Evolutionary conservation across 2,797 vertebrate genomes (phyloP).

Genomic region (Lycodopsis pacificus): DNA sequence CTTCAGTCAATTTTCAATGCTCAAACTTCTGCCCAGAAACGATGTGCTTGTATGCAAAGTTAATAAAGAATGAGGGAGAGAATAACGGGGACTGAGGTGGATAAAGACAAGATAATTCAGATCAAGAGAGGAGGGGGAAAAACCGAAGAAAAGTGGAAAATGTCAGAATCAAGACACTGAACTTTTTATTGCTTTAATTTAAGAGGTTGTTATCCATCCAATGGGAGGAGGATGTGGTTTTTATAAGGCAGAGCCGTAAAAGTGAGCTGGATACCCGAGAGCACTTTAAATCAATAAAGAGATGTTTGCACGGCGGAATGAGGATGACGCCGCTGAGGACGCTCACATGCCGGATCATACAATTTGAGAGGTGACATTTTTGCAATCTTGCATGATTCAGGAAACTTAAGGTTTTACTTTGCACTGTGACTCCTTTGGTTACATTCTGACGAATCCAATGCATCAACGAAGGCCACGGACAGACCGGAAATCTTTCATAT

Average conservation of each 20-base stretch:
- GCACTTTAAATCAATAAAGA: constrained; percentile 66
- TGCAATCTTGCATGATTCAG: not conserved
- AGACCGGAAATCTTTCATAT: not conserved
- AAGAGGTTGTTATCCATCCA: constrained; percentile 58
- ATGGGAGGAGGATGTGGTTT: constrained; percentile 62
- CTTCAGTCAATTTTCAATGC: constrained; percentile 35
- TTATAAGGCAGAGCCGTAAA: constrained; percentile 64
- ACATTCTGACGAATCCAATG: constrained; percentile 11
- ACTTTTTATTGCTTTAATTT: constrained; percentile 70
- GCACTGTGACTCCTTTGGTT: not conserved
- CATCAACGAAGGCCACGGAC: not conserved
- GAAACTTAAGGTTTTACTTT: constrained; percentile 2
- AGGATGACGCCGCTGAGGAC: constrained; percentile 32
- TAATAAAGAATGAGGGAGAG: constrained; percentile 12
- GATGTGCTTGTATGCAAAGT: constrained; percentile 21
- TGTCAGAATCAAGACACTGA: constrained; percentile 21
- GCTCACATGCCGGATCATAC: constrained; percentile 13
- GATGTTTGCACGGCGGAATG: constrained; percentile 30
- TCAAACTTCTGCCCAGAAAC: constrained; percentile 46
- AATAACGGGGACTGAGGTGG: not conserved
- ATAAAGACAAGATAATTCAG: constrained; percentile 31
- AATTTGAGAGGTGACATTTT: not conserved
- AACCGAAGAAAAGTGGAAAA: constrained; percentile 41
- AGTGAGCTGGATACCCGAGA: constrained; percentile 44
- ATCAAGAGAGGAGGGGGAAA: not conserved